A percentile compares a stretch with the other conserved stretches of the same genome.
phyloP scores from a whole-genome alignment of 2,888 invertebrate genomes.

The Sylvicola fuscatus region DNA sequence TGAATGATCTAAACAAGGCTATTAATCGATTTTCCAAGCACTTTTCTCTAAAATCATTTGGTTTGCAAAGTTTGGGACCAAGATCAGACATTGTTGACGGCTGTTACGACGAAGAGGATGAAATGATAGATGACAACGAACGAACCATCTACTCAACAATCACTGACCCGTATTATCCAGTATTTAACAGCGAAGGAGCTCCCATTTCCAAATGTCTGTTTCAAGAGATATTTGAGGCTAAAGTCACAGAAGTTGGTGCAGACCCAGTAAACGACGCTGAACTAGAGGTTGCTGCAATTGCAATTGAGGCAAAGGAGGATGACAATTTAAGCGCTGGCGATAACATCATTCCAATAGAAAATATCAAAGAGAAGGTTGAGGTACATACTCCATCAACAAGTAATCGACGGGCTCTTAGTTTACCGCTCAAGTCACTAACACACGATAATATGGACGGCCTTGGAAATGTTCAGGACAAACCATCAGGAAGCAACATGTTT shows the following conservation, averaged over 20 bases:
- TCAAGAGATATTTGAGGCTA: conserved; percentile 39
- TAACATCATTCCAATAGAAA: not conserved
- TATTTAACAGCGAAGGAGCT: conserved; percentile 51
- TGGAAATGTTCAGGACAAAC: conserved; percentile 11
- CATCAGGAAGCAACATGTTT: conserved; percentile 15
- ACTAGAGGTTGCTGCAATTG: conserved; percentile 7
- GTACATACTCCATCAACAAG: not conserved
- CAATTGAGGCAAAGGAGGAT: conserved; percentile 6
- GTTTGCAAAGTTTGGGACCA: conserved; percentile 15
- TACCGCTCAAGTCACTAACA: conserved; percentile 48
- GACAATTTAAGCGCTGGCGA: not conserved
- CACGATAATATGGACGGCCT: conserved; percentile 10
- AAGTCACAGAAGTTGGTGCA: conserved; percentile 11
- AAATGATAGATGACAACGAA: conserved; percentile 17
- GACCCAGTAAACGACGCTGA: conserved; percentile 9
- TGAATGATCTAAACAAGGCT: conserved; percentile 40
- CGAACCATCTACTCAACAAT: conserved; percentile 43
- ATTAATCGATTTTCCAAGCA: conserved; percentile 34
- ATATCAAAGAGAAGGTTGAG: conserved; percentile 23
- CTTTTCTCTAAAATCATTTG: conserved; percentile 34
- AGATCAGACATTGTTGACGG: not conserved
- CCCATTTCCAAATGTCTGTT: conserved; percentile 52
- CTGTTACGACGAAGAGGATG: conserved; percentile 5
- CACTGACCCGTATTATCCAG: conserved; percentile 57
- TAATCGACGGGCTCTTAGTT: conserved; percentile 29